Percentiles rank a stretch among this genome's conserved stretches.
Evolutionary conservation across 2,113 vertebrate species (phyloP).

Genomic region (Amazona vittata): DNA sequence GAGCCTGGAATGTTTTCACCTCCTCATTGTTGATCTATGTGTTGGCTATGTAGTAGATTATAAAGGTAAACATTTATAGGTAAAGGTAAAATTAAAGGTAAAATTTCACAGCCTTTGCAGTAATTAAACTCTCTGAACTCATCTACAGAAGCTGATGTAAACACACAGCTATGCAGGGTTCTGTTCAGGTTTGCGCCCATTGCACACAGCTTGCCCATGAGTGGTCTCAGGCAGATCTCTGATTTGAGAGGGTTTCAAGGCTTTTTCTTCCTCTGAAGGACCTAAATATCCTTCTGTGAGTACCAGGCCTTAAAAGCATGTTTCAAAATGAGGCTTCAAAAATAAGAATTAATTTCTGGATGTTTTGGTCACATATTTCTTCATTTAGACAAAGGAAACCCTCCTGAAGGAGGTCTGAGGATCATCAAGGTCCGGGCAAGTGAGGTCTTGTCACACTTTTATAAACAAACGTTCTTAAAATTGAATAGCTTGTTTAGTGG

Average conservation of each 20-base stretch:
- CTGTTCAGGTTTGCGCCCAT: background rate
- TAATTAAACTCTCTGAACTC: background rate
- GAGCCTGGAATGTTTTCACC: background rate
- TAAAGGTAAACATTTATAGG: background rate
- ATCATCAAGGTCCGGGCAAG: slow-evolving; percentile 1
- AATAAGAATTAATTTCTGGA: background rate
- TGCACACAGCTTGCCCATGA: background rate
- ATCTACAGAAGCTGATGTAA: background rate
- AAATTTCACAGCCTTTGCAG: background rate
- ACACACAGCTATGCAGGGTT: background rate
- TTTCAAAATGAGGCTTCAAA: background rate
- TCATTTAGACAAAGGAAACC: background rate
- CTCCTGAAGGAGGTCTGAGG: slow-evolving; percentile 8
- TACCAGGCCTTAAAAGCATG: background rate
- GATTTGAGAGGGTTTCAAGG: background rate
- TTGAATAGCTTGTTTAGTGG: slow-evolving; percentile 3
- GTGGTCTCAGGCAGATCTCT: accelerated
- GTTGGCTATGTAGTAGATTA: background rate
- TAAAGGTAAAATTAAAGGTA: too few relatives aligned
- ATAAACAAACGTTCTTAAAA: slow-evolving; percentile 13
- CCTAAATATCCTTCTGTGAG: background rate
- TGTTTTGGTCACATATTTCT: background rate
- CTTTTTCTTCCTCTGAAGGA: background rate
- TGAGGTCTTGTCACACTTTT: slow-evolving; percentile 31
- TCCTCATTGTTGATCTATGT: accelerated